These are phyloP conservation scores for Cataglyphis altisquamis DNA, from an alignment of 2,888 invertebrate genomes.

Conservation along the genomic window DNA sequence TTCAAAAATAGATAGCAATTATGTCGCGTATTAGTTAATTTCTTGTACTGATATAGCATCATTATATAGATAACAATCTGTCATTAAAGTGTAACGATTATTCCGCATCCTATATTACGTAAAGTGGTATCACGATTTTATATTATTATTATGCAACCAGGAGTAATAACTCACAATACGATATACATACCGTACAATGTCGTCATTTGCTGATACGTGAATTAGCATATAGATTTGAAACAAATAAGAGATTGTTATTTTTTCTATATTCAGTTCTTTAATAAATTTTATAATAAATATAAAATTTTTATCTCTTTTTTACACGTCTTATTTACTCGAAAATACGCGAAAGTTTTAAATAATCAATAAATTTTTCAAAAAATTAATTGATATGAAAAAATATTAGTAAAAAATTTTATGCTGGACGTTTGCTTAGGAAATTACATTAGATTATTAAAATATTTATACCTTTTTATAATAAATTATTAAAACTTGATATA, in stretches of 20 bases:
- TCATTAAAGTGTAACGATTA: slow-evolving; percentile 51
- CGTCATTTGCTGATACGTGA: slow-evolving; percentile 27
- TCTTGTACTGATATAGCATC: neutral
- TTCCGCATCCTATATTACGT: neutral
- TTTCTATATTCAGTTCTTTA: neutral
- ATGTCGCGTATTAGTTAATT: slow-evolving; percentile 25
- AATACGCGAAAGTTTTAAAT: neutral
- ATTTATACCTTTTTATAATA: neutral
- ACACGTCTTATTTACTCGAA: too few species aligned
- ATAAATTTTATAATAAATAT: neutral
- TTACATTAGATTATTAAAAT: neutral
- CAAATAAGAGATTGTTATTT: slow-evolving; percentile 26
- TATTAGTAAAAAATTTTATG: neutral
- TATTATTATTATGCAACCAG: slow-evolving; percentile 58
- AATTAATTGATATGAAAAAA: slow-evolving; percentile 1
- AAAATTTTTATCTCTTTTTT: too few species aligned
- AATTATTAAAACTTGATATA: neutral
- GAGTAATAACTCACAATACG: slow-evolving; percentile 50
- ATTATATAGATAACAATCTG: slow-evolving; percentile 44
- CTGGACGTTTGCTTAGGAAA: neutral
- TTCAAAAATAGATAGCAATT: neutral
- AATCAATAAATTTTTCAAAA: neutral
- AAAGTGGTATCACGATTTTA: slow-evolving; percentile 27
- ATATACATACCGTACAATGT: slow-evolving; percentile 22
- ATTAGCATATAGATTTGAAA: neutral